These are phyloP conservation scores for Campoletis sonorensis DNA, from an alignment of 1,140 invertebrate genomes.

Conservation along the genomic window DNA sequence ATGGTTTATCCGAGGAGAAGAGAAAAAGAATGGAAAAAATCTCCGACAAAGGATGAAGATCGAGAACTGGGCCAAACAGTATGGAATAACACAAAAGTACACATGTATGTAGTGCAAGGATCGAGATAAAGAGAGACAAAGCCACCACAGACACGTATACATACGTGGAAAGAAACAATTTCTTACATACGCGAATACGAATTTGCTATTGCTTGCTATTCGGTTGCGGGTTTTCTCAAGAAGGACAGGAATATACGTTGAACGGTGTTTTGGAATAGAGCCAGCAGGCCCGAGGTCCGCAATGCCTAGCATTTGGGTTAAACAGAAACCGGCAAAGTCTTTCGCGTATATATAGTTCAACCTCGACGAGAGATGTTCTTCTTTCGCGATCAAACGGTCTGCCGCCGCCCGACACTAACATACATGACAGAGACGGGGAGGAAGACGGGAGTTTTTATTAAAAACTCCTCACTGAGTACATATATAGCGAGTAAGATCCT, in stretches of 20 bases:
- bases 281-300: conserved; percentile 45
- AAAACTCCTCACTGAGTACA: conserved; percentile 39
- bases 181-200: conserved; percentile 47
- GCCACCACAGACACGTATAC: not conserved
- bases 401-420: conserved; percentile 29
- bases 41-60: conserved; percentile 6
- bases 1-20: not conserved
- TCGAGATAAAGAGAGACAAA: not conserved
- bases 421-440: not conserved
- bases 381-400: conserved; percentile 44
- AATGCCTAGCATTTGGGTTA: conserved; percentile 55
- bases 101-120: not conserved
- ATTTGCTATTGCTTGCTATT: conserved; percentile 38
- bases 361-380: conserved; percentile 24
- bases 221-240: conserved; percentile 34
- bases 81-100: not conserved
- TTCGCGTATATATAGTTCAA: not conserved
- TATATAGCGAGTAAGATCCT: not conserved
- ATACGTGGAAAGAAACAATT: conserved; percentile 49
- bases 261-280: conserved; percentile 53
- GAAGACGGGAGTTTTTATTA: conserved; percentile 40
- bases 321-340: conserved; percentile 48
- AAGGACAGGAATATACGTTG: conserved; percentile 47
- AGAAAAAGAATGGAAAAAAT: conserved; percentile 30
- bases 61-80: conserved; percentile 40